Base-by-base conservation (phyloP, 2,797 vertebrate species). In the Iguana delicatissima region DNA sequence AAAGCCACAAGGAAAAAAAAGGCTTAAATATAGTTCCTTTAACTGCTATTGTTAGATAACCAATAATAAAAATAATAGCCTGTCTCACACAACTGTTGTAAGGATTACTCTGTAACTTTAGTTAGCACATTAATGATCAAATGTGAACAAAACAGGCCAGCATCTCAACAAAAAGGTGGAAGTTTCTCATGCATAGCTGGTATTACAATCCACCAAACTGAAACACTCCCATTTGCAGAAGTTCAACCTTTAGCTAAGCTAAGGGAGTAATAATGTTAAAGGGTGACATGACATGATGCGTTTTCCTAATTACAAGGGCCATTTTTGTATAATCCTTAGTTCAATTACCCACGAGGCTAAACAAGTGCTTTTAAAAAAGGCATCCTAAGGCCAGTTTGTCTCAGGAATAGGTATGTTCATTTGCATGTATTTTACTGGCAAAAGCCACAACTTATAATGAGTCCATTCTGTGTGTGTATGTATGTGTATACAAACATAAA, bases 291-390 rank as follows among this genome's bases (percentile, higher is more conserved):
- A 32, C 67, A 69, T 69, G 38, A 74, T 4, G 52, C 20, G 16
- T 57, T 50, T 59, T 86, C 26, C 29, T 59, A 46, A 72, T 72
- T 50, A 73, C 18, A 22, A 72, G 0, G 9, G 1, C 9, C 42
- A 22, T 35, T 16, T 59, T 79, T 67, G 13, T 52, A 73, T 81
- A 59, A 62, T 29, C 55, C 55, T 69, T n/a, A 50, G 42, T 74
- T 90, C 29, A 59, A 90, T 80, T 80, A 77, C 24, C 85, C 50
- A 6, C 77, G 50, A 84, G 32, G 12, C 4, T 72, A 88, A 88
- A 67, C 20, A 52, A 72, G 67, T 50, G 32, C 20, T 73, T 89
- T 89, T 12, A 59, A 52, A 86, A 42, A 80, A 80, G 55, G 52
- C n/a, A 32, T 57, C 50, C 20, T 38, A 80, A 1, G 52, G 64